phyloP scores from a whole-genome alignment of 2,888 invertebrate species.

The Diaperis boleti region DNA sequence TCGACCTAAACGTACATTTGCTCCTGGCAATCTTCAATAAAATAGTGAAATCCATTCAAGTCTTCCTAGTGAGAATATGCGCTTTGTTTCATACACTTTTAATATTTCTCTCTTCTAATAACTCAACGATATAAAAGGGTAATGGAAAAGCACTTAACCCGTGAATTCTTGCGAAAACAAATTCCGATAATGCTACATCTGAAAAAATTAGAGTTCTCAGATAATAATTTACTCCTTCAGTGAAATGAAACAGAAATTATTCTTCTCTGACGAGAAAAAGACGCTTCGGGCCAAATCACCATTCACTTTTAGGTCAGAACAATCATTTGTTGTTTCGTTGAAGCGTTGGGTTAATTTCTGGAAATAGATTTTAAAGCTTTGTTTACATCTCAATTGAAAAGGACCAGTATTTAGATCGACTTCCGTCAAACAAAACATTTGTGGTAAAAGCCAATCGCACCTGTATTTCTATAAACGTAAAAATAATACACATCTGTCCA shows the following conservation, averaged over 20 bases:
- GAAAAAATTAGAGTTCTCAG: background rate
- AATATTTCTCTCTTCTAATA: background rate
- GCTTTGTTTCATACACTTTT: too few relatives aligned
- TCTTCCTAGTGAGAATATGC: too few relatives aligned
- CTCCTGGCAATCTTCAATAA: background rate
- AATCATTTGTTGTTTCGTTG: conserved; percentile 5
- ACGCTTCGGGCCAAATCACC: background rate
- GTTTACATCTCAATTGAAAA: conserved; percentile 6
- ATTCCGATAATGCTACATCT: conserved; percentile 8
- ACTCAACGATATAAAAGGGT: conserved; percentile 2
- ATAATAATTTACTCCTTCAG: conserved; percentile 4
- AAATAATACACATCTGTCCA: background rate
- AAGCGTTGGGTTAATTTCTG: conserved; percentile 7
- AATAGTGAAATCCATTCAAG: background rate
- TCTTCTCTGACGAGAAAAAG: background rate
- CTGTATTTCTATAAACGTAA: background rate
- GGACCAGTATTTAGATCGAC: conserved; percentile 8
- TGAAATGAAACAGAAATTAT: background rate
- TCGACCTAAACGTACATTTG: background rate
- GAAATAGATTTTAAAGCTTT: conserved; percentile 14
- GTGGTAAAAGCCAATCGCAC: conserved; percentile 15
- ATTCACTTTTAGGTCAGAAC: background rate
- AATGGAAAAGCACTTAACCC: conserved; percentile 34
- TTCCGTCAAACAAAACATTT: conserved; percentile 20
- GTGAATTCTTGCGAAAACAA: conserved; percentile 8